Evolutionary conservation across 2,797 vertebrate genomes (phyloP).

Genomic region (Anableps anableps): DNA sequence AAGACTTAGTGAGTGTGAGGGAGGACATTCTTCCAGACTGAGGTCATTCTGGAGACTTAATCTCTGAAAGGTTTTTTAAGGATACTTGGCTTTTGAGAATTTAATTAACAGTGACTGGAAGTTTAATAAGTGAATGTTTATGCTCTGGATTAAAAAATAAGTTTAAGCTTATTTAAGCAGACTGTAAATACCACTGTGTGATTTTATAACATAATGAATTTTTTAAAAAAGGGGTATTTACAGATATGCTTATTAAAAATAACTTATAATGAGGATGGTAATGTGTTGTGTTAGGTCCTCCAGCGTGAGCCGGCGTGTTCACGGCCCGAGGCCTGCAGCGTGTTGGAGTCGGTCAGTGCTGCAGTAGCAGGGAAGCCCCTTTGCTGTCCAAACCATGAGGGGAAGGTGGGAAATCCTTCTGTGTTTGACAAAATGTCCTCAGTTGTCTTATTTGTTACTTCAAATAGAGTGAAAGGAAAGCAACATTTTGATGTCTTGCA

Average conservation of each 20-base stretch:
- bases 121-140: background rate
- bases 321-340: slow-evolving; percentile 79
- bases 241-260: background rate
- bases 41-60: slow-evolving; percentile 30
- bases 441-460: background rate
- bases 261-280: background rate
- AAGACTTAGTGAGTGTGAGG: slow-evolving; percentile 13
- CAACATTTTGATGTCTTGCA: background rate
- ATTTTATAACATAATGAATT: background rate
- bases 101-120: background rate
- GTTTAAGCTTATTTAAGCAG: background rate
- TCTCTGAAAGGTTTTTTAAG: background rate
- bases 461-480: background rate
- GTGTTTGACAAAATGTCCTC: background rate
- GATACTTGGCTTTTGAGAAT: background rate
- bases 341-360: slow-evolving; percentile 86
- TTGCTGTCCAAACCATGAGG: slow-evolving; percentile 91
- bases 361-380: slow-evolving; percentile 88
- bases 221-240: background rate
- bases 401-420: slow-evolving; percentile 70
- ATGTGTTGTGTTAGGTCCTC: slow-evolving; percentile 77
- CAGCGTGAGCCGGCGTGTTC: slow-evolving; percentile 89
- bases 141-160: background rate
- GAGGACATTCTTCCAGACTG: slow-evolving; percentile 43
- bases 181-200: background rate